phyloP scores from a whole-genome alignment of 2,888 invertebrate genomes.

The Deilephila porcellus region DNA sequence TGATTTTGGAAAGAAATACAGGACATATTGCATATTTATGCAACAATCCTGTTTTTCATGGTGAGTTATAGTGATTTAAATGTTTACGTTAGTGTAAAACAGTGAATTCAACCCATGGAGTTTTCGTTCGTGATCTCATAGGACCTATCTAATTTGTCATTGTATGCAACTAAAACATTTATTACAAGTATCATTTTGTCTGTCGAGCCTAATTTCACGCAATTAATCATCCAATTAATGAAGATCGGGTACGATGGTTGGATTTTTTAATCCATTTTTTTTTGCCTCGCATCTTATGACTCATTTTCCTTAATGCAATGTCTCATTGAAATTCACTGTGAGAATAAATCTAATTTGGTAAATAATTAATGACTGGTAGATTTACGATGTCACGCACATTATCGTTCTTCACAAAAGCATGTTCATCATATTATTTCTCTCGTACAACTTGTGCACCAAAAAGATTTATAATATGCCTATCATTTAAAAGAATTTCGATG shows the following conservation, averaged over 20 bases:
- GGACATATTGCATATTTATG: constrained; percentile 19
- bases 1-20: not conserved
- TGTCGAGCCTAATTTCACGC: constrained; percentile 6
- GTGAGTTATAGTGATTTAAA: not conserved
- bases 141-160: constrained; percentile 11
- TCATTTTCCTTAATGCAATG: constrained; percentile 27
- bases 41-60: constrained; percentile 2
- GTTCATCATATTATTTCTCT: not conserved
- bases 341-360: not conserved
- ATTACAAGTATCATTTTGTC: not conserved
- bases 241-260: not conserved
- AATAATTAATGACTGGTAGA: not conserved
- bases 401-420: too few species aligned
- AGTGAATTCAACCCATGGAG: not conserved
- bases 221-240: constrained; percentile 21
- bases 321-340: not conserved
- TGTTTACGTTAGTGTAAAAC: not conserved
- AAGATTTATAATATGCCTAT: too few species aligned
- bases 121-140: constrained; percentile 29
- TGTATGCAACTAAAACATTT: constrained; percentile 3
- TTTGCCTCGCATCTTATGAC: constrained; percentile 6
- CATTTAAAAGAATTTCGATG: too few species aligned
- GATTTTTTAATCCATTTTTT: not conserved
- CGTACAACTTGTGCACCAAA: too few species aligned
- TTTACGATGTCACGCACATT: not conserved